phyloP scores from a whole-genome alignment of 2,113 vertebrate species.

The Perca flavescens region DNA sequence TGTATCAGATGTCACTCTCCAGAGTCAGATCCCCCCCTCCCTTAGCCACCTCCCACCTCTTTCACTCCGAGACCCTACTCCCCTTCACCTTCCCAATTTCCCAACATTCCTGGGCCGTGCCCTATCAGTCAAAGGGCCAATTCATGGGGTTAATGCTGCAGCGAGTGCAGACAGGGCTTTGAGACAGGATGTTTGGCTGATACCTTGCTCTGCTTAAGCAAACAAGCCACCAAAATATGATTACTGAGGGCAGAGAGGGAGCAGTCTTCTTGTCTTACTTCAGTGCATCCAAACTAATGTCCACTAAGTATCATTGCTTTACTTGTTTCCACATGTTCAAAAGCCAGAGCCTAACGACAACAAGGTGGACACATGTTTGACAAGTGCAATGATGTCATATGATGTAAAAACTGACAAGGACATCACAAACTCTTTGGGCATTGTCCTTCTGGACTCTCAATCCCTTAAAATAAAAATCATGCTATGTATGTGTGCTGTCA shows the following conservation, averaged over 20 bases:
- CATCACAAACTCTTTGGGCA: neutral
- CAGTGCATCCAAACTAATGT: constrained; percentile 66
- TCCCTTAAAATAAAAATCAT: neutral
- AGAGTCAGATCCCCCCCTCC: constrained; percentile 63
- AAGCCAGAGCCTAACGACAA: constrained; percentile 38
- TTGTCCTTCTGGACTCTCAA: neutral
- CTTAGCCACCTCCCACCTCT: constrained; percentile 53
- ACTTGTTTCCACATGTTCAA: constrained; percentile 65
- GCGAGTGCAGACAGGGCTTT: constrained; percentile 80
- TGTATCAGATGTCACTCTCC: constrained; percentile 78
- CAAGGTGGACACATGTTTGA: constrained; percentile 39
- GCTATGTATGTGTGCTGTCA: neutral
- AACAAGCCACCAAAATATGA: constrained; percentile 88
- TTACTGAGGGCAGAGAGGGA: constrained; percentile 81
- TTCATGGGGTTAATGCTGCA: constrained; percentile 81
- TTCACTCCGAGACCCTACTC: constrained; percentile 66
- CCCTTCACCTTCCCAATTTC: constrained; percentile 79
- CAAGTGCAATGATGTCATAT: constrained; percentile 3
- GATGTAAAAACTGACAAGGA: neutral
- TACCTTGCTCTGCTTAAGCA: constrained; percentile 88
- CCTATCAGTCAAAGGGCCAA: constrained; percentile 83
- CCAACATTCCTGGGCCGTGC: constrained; percentile 82
- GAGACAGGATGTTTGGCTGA: constrained; percentile 90
- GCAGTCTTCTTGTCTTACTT: constrained; percentile 63
- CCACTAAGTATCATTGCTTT: constrained; percentile 63